Percentiles rank a stretch among this genome's conserved stretches.
phyloP scores from a whole-genome alignment of 2,113 vertebrate genomes.

The Salvator merianae region DNA sequence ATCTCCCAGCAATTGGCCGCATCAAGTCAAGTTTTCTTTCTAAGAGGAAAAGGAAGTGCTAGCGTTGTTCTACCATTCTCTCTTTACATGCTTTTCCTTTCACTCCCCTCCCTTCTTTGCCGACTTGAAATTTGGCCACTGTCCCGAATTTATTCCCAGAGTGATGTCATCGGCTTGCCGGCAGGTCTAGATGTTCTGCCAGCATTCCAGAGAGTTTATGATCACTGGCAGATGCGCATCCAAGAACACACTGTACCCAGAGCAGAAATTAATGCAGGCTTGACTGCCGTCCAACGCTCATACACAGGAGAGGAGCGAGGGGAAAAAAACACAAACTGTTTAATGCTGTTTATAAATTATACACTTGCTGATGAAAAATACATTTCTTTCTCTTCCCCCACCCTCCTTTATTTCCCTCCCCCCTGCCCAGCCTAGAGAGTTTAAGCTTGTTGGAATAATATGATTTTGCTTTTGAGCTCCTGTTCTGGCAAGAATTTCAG shows the following conservation, averaged over 20 bases:
- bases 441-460: slow-evolving; percentile 68
- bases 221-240: slow-evolving; percentile 99
- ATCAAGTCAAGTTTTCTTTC: background rate
- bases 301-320: slow-evolving; percentile 78
- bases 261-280: slow-evolving; percentile 99
- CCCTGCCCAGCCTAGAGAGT: slow-evolving; percentile 65
- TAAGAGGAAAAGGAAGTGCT: slow-evolving; percentile 8
- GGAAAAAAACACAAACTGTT: slow-evolving; percentile 82
- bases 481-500: slow-evolving; percentile 73
- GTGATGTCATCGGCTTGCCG: slow-evolving; percentile 96
- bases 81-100: background rate
- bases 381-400: slow-evolving; percentile 37
- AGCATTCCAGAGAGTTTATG: slow-evolving; percentile 99
- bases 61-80: background rate
- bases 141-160: slow-evolving; percentile 88
- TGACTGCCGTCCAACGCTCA: slow-evolving; percentile 93
- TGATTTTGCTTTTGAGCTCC: slow-evolving; percentile 70
- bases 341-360: slow-evolving; percentile 90
- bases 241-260: slow-evolving; percentile 99
- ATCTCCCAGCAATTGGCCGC: fast-evolving
- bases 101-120: slow-evolving; percentile 20
- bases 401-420: background rate
- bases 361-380: slow-evolving; percentile 85
- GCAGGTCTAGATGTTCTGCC: slow-evolving; percentile 99
- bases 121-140: slow-evolving; percentile 72